phyloP scores from a whole-genome alignment of 2,113 vertebrate species.

The Malurus elegans region DNA sequence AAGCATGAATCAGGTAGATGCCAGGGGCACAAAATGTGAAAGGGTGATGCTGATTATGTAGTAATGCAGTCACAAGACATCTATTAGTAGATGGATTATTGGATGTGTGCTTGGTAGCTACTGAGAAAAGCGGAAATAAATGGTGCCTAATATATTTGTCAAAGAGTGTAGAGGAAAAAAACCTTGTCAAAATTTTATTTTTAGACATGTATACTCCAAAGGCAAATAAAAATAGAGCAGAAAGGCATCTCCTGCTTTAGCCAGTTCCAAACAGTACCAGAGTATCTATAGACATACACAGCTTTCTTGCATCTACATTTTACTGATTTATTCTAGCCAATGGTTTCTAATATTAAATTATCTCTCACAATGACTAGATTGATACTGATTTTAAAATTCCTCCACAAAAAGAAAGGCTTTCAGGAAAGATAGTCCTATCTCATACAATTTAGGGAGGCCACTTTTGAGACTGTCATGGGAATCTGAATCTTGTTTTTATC shows the following conservation, averaged over 20 bases:
- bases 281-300: background rate
- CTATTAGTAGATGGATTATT: conserved; percentile 80
- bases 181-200: background rate
- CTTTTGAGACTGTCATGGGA: background rate
- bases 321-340: background rate
- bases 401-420: background rate
- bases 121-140: background rate
- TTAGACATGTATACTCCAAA: background rate
- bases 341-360: background rate
- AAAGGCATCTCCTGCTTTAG: background rate
- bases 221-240: background rate
- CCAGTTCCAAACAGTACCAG: background rate
- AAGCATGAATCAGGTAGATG: background rate
- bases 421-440: background rate
- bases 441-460: background rate
- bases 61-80: conserved; percentile 68
- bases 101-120: conserved; percentile 70
- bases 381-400: background rate
- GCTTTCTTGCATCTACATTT: background rate
- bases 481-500: background rate
- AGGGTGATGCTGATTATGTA: conserved; percentile 1
- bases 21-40: background rate
- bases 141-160: conserved; percentile 64
- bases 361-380: background rate
- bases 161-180: background rate